A percentile compares a stretch with the other conserved stretches of the same genome.
Evolutionary conservation across 2,888 invertebrate species (phyloP).

Genomic region (Volucella inanis): DNA sequence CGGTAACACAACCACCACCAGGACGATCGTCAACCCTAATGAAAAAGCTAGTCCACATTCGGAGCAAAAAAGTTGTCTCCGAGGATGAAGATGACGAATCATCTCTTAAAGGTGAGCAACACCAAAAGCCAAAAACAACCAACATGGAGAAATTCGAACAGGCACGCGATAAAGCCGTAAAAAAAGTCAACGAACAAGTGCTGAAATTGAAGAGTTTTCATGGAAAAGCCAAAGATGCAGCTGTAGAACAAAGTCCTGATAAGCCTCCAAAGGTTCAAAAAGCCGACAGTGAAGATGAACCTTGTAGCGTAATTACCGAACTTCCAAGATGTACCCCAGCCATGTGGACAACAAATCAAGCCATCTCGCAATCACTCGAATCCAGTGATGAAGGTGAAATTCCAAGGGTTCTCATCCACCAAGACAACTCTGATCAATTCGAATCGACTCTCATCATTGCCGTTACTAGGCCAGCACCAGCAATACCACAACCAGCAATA

Average conservation of each 20-base stretch:
- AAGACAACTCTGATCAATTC: constrained; percentile 80
- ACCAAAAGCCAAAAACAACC: constrained; percentile 53
- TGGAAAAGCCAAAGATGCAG: constrained; percentile 51
- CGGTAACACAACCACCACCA: constrained; percentile 30
- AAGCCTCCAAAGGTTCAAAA: constrained; percentile 32
- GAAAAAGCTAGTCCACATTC: constrained; percentile 77
- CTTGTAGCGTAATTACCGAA: constrained; percentile 66
- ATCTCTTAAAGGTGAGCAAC: constrained; percentile 53
- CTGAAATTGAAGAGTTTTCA: constrained; percentile 79
- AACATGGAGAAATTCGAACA: constrained; percentile 77
- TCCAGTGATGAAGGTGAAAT: constrained; percentile 76
- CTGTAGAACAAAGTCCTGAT: constrained; percentile 48
- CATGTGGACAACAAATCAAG: constrained; percentile 79
- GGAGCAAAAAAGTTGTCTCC: constrained; percentile 75
- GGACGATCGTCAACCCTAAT: constrained; percentile 75
- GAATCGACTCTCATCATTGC: constrained; percentile 81
- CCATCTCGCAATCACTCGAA: constrained; percentile 77
- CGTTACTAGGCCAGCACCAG: constrained; percentile 78
- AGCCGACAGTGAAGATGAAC: constrained; percentile 55
- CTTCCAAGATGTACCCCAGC: constrained; percentile 68
- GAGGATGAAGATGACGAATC: constrained; percentile 74
- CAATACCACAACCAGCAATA: constrained; percentile 72
- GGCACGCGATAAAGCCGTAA: constrained; percentile 77
- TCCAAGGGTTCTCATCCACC: constrained; percentile 81
- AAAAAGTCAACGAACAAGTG: constrained; percentile 79